phyloP scores from a whole-genome alignment of 2,113 vertebrate species.

The Rallus limicola region DNA sequence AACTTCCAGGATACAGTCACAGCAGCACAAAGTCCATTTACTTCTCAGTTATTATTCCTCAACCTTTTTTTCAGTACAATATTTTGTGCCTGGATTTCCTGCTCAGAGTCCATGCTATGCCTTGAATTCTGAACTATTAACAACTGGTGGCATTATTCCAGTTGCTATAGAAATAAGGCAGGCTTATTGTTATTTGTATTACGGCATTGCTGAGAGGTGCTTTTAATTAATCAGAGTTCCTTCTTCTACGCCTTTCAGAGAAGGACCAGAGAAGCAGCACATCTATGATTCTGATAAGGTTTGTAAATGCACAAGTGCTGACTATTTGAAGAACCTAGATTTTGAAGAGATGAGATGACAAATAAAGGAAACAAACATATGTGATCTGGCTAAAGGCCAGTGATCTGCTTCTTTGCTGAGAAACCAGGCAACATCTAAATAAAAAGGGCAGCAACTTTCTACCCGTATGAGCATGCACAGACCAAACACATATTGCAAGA shows the following conservation, averaged over 20 bases:
- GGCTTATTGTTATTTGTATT: background rate
- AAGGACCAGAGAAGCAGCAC: background rate
- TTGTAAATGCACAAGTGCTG: background rate
- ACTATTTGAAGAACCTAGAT: background rate
- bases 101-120: background rate
- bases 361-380: background rate
- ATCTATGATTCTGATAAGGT: background rate
- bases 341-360: background rate
- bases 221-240: background rate
- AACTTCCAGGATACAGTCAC: background rate
- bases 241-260: background rate
- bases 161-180: background rate
- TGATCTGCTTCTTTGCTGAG: background rate
- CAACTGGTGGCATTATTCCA: background rate
- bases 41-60: background rate
- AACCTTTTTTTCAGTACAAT: background rate
- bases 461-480: background rate
- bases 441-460: background rate
- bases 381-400: background rate
- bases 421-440: background rate
- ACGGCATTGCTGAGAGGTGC: background rate
- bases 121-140: background rate
- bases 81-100: conserved; percentile 29
- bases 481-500: background rate
- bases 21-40: background rate